Percentiles rank a stretch among this genome's conserved stretches.
Conservation (phyloP, 2,113 vertebrate genomes). For the Poeciliopsis occidentalis region DNA sequence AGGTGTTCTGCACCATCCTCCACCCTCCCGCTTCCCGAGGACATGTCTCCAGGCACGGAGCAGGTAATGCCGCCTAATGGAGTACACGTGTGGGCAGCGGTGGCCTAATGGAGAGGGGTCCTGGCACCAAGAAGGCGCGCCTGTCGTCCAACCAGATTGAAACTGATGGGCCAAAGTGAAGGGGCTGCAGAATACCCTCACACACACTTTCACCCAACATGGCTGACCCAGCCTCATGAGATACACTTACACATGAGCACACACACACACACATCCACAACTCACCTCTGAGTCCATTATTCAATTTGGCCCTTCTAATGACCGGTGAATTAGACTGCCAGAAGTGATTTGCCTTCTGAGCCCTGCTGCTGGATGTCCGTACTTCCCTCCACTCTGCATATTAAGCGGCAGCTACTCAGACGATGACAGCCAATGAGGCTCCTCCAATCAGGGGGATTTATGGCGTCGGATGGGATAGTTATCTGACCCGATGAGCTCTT, state of each 20-base stretch:
- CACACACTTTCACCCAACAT: constrained; percentile 41
- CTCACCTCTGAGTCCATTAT: constrained; percentile 74
- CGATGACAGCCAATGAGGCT: constrained; percentile 39
- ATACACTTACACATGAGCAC: constrained; percentile 28
- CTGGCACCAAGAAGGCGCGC: constrained; percentile 49
- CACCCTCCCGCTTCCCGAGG: constrained; percentile 19
- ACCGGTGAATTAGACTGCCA: constrained; percentile 81
- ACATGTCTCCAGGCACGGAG: constrained; percentile 42
- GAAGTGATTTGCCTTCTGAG: constrained; percentile 73
- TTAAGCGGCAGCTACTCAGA: constrained; percentile 50
- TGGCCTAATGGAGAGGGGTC: constrained; percentile 74
- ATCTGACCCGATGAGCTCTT: constrained; percentile 5
- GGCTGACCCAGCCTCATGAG: constrained; percentile 42
- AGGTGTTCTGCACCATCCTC: not conserved
- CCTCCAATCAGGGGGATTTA: constrained; percentile 31
- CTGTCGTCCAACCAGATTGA: constrained; percentile 77
- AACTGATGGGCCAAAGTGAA: constrained; percentile 78
- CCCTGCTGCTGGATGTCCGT: constrained; percentile 56
- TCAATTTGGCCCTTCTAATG: constrained; percentile 82
- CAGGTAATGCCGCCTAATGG: constrained; percentile 74
- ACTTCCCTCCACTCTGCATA: constrained; percentile 55
- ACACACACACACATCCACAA: constrained; percentile 9
- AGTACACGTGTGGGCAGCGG: constrained; percentile 69
- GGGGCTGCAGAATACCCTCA: constrained; percentile 44
- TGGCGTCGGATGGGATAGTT: constrained; percentile 6